Base-by-base conservation (phyloP, 1,140 invertebrate genomes). In the Calliopsis andreniformis region DNA sequence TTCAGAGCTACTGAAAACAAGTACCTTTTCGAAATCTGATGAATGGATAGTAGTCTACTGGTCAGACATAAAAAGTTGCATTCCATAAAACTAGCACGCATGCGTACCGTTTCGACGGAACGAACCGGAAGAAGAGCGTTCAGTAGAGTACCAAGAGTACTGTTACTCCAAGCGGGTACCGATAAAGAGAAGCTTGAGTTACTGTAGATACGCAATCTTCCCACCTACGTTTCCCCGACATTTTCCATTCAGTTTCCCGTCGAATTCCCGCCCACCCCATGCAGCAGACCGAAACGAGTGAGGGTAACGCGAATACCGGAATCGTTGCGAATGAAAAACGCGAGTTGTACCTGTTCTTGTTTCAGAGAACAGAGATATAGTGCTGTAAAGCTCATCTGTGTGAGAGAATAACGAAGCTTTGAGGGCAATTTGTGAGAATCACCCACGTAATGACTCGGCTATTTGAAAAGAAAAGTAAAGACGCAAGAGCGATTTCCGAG, bases 161-260 rank as follows among this genome's bases (percentile, higher is more conserved):
- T 63, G 59, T 64, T 63, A 72, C 45, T 30, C 59, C n/a, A n/a
- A n/a, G n/a, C n/a, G 47, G 30, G 32, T 10, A 6, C 6, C 28
- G 23, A 42, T 28, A 25, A 8, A 49, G 53, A 70, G 30, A 28
- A 47, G 55, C 47, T 30, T 39, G 42, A 69, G 47, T 47, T 30
- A 58, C 28, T 25, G n/a, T 8, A 42, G 55, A 58, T 67, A 43
- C 39, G 62, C 62, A 56, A 66, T 72, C 61, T 53, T 72, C 45
- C 35, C 70, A 72, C 70, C 70, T 43, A 72, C 71, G 63, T 75
- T 67, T 58, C 59, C 39, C 23, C 20, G 8, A 43, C 42, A 53
- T 56, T 75, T 67, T 58, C 62, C 71, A 75, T 75, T 75, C 71
- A 75, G 32, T 72, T 72, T 72, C 23, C 42, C 51, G 51, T 18